These are phyloP conservation scores for Martes martes DNA, from an alignment of 2,113 vertebrate species.

Conservation along the genomic window DNA sequence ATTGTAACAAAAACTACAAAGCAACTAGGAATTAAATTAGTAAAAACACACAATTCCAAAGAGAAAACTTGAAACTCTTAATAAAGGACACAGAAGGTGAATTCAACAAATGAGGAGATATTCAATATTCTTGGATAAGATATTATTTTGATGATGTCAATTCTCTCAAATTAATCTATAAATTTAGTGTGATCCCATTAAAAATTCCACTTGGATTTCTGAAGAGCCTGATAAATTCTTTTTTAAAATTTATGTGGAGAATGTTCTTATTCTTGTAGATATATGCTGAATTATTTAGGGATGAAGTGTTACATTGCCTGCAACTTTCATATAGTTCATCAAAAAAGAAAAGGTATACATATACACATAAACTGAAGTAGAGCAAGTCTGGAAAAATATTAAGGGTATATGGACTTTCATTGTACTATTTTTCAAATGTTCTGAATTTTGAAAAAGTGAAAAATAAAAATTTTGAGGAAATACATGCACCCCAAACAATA, in stretches of 20 bases:
- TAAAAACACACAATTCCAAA: conserved; percentile 26
- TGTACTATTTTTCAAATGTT: not conserved
- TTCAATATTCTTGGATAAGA: not conserved
- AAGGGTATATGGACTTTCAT: conserved; percentile 17
- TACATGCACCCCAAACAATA: not conserved
- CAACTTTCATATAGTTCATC: not conserved
- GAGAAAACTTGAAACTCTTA: conserved; percentile 26
- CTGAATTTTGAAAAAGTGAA: not conserved
- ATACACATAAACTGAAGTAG: not conserved
- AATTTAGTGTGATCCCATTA: not conserved
- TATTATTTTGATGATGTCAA: conserved; percentile 3
- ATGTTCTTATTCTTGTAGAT: not conserved
- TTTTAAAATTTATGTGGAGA: conserved; percentile 24
- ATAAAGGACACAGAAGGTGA: not conserved
- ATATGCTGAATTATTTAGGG: not conserved
- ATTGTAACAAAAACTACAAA: not conserved
- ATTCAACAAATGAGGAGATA: conserved; percentile 3
- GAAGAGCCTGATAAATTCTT: not conserved
- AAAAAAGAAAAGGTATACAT: not conserved
- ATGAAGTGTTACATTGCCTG: not conserved
- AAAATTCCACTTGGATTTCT: not conserved
- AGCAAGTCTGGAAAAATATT: conserved; percentile 26
- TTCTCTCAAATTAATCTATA: not conserved
- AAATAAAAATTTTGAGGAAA: not conserved
- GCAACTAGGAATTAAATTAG: not conserved